phyloP scores from a whole-genome alignment of 2,797 vertebrate genomes.

The Oreortyx pictus region DNA sequence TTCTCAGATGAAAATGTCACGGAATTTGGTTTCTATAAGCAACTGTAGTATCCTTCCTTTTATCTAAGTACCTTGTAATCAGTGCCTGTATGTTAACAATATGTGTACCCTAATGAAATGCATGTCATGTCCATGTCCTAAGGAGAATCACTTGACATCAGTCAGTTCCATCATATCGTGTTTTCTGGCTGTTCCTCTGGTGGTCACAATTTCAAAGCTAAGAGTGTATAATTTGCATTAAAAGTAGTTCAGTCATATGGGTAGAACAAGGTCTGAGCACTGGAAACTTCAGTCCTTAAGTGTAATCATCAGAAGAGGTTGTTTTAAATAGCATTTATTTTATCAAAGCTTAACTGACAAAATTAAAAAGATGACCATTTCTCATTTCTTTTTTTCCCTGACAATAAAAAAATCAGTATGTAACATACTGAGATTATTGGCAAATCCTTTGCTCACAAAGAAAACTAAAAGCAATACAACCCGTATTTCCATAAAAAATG shows the following conservation, averaged over 20 bases:
- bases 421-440: background rate
- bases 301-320: background rate
- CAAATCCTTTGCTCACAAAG: background rate
- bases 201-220: background rate
- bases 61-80: background rate
- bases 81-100: background rate
- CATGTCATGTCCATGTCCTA: background rate
- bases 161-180: background rate
- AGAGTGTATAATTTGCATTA: fast-evolving
- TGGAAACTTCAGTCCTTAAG: background rate
- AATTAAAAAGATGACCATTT: background rate
- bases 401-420: background rate
- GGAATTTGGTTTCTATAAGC: background rate
- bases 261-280: background rate
- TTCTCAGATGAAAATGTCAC: background rate
- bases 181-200: background rate
- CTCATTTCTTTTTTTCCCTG: background rate
- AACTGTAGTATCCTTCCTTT: background rate
- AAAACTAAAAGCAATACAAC: background rate
- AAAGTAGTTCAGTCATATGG: background rate
- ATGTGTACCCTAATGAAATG: background rate
- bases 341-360: background rate
- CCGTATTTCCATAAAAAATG: background rate
- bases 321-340: background rate
- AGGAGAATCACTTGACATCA: background rate